Base-by-base conservation (phyloP, 2,888 invertebrate species). In the Troides oblongomaculatus region DNA sequence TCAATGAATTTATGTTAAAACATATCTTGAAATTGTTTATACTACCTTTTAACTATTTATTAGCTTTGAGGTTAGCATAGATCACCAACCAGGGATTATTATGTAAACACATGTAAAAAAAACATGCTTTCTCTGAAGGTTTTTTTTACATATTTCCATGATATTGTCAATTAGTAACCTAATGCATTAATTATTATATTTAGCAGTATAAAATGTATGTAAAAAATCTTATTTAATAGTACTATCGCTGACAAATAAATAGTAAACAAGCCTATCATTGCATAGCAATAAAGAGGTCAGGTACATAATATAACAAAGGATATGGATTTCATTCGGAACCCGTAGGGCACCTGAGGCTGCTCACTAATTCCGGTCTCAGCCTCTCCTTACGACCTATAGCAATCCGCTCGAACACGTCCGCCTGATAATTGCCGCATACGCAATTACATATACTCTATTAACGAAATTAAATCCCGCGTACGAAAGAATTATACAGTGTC, bases 371-470 rank as follows among this genome's bases (percentile, higher is more conserved):
- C 73, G 73, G 73, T 74, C 76, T 75, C 78, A 78, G 76, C 74
- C 79, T 78, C 81, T 82, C 79, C 81, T 81, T 81, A 78, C 82
- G 74, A 78, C 79, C 82, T 79, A 83, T 84, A 84, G 79, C 82
- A 77, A 81, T 72, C 73, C 77, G 76, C 73, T 75, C 78, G 77
- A 81, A 84, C 86, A 86, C 83, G 84, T 84, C 77, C 84, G 73
- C 74, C 77, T 74, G 80, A 82, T 88, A 86, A 88, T 87, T 87
- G 80, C 82, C 79, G 82, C 82, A 84, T 83, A 83, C 79, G 79
- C 81, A 87, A 90, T 88, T 86, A 87, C 77, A 78, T 78, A 81
- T 84, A 83, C 79, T 78, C 81, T 81, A 84, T 87, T 84, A 86
- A 74, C 75, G 71, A 79, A 84, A 84, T 84, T 78, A 80, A 84